Evolutionary conservation across 2,797 vertebrate genomes (phyloP).

Genomic region (Coreius guichenoti): DNA sequence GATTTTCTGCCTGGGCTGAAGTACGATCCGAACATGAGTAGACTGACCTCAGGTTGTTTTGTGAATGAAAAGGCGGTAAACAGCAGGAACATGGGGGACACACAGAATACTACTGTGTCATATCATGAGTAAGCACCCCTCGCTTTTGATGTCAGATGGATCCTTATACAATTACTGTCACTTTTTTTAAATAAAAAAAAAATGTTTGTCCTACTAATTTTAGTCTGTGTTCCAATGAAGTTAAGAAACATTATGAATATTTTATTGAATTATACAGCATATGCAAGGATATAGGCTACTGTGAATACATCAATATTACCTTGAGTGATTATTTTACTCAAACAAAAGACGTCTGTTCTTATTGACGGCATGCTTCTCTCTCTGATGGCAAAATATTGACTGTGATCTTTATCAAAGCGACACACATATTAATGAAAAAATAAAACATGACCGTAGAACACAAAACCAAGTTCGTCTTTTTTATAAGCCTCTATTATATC

Average conservation of each 20-base stretch:
- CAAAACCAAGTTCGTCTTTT: conserved; percentile 60
- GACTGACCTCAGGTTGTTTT: conserved; percentile 58
- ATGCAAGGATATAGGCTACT: conserved; percentile 28
- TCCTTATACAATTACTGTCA: background rate
- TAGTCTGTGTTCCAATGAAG: conserved; percentile 11
- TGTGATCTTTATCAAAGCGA: conserved; percentile 68
- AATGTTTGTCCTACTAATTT: background rate
- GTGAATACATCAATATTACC: conserved; percentile 41
- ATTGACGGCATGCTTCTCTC: conserved; percentile 40
- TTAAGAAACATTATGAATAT: conserved; percentile 4
- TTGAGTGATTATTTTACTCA: conserved; percentile 46
- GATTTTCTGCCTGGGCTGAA: conserved; percentile 58
- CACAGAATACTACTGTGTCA: conserved; percentile 6
- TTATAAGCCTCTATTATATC: conserved; percentile 66
- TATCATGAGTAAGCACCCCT: conserved; percentile 33
- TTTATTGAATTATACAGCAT: background rate
- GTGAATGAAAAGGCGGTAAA: conserved; percentile 48
- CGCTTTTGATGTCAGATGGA: background rate
- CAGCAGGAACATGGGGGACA: conserved; percentile 21
- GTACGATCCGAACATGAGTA: conserved; percentile 47
- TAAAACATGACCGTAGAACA: conserved; percentile 61
- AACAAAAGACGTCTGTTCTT: conserved; percentile 54
- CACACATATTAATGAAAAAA: conserved; percentile 62
- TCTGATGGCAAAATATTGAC: conserved; percentile 75
- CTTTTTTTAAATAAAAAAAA: background rate